A percentile compares a stretch with the other conserved stretches of the same genome.
Evolutionary conservation across 2,888 invertebrate genomes (phyloP).

Genomic region (Trimorus sp.): DNA sequence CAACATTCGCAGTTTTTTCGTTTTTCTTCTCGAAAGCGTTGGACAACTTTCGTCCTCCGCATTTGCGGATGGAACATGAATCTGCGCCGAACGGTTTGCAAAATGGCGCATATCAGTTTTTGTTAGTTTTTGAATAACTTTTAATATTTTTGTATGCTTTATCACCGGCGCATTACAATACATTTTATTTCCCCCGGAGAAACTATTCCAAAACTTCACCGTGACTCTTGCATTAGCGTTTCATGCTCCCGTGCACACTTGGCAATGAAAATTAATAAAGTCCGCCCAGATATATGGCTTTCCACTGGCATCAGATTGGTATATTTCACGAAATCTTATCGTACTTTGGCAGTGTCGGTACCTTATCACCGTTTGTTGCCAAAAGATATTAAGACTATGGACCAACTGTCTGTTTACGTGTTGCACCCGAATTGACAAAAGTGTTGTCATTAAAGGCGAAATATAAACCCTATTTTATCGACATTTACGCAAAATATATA

Average conservation of each 20-base stretch:
- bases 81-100: neutral
- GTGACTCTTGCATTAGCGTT: slow-evolving; percentile 35
- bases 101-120: slow-evolving; percentile 10
- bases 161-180: slow-evolving; percentile 20
- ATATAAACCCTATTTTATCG: too few species aligned
- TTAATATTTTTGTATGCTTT: slow-evolving; percentile 30
- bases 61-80: too few species aligned
- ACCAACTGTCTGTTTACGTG: slow-evolving; percentile 36
- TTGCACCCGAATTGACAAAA: slow-evolving; percentile 8
- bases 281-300: slow-evolving; percentile 21
- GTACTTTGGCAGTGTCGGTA: slow-evolving; percentile 35
- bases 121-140: slow-evolving; percentile 13
- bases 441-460: too few species aligned
- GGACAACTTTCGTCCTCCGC: too few species aligned
- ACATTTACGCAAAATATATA: too few species aligned
- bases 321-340: slow-evolving; percentile 43
- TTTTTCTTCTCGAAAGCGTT: too few species aligned
- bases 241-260: slow-evolving; percentile 39
- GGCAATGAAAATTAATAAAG: slow-evolving; percentile 56
- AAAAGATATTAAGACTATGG: slow-evolving; percentile 38
- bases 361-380: slow-evolving; percentile 52
- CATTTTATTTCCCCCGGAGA: slow-evolving; percentile 11
- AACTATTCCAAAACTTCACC: slow-evolving; percentile 28
- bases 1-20: too few species aligned
- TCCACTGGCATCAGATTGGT: slow-evolving; percentile 36